phyloP scores from a whole-genome alignment of 2,888 invertebrate species.

The Tipula unca region DNA sequence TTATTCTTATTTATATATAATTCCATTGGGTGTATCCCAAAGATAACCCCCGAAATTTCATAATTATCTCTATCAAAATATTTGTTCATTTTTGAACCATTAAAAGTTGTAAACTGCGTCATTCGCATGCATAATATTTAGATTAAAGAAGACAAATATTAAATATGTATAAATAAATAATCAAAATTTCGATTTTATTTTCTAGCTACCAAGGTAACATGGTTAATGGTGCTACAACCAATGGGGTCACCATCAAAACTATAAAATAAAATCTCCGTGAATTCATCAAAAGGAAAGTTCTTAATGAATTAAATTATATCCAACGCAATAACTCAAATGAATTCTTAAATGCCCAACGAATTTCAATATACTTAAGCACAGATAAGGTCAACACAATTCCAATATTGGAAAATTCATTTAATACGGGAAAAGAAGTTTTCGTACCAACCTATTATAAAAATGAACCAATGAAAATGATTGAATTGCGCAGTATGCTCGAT shows the following conservation, averaged over 20 bases:
- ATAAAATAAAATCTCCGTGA: background rate
- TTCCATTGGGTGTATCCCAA: no score
- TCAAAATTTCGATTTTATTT: background rate
- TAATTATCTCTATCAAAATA: no score
- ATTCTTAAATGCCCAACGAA: conserved; percentile 48
- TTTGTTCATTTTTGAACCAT: no score
- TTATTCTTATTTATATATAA: no score
- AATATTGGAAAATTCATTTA: conserved; percentile 55
- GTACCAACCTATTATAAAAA: conserved; percentile 69
- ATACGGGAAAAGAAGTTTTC: conserved; percentile 46
- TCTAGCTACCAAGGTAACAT: background rate
- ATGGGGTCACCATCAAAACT: background rate
- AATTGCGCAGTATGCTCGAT: conserved; percentile 60
- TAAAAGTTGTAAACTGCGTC: background rate
- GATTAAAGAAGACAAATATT: background rate
- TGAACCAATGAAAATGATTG: conserved; percentile 80
- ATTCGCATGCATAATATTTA: background rate
- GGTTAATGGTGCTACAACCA: background rate
- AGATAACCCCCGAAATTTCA: no score
- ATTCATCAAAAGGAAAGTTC: background rate
- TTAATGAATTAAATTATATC: background rate
- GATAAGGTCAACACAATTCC: conserved; percentile 61
- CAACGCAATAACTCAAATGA: conserved; percentile 35
- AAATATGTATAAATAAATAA: background rate
- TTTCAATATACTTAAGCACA: conserved; percentile 66